Evolutionary conservation across 2,888 invertebrate genomes (phyloP), one percentile per base, ranked within the genome.

Genomic region (Taenaris catops): DNA sequence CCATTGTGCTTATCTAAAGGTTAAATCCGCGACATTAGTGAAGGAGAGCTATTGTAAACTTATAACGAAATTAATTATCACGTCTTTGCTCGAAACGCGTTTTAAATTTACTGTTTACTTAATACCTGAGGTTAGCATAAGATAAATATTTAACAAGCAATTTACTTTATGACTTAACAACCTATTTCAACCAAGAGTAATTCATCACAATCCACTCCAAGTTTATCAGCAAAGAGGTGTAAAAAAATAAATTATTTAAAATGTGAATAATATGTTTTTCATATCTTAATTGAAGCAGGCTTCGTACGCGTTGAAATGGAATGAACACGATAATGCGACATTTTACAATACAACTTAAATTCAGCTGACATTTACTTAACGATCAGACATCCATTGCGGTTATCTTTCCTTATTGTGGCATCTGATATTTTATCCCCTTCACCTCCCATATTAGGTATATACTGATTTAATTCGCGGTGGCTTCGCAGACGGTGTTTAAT

Each of bases 1-100:
- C 68, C 65, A 69, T 66, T 64, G 69, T 68, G 68, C 65, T 72
- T 73, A 74, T 73, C 67, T 51, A 73, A 80, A 80, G 74, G 76
- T 75, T 69, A 75, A 49, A 64, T 61, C 60, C 55, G 57, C 58
- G 41, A 43, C 45, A 46, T 45, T 45, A 47, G 39, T 29, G 24
- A 29, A 43, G 32, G 36, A 25, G 35, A 44, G 36, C 41, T 29
- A 24, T 42, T 39, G 32, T 38, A 16, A 18, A 36, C 40, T 44
- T 33, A 38, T 32, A 40, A 23, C 27, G 33, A 41, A 33, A 35
- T 28, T 23, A 29, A 23, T 31, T 31, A 31, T 31, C 10, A 8
- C 12, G 8, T n/a, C n/a, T n/a, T n/a, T n/a, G n/a, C n/a, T n/a
- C n/a, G n/a, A n/a, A n/a, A n/a, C n/a, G n/a, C n/a, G n/a, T n/a